Conservation (phyloP, 2,113 vertebrate genomes). For the Lagopus leucura region DNA sequence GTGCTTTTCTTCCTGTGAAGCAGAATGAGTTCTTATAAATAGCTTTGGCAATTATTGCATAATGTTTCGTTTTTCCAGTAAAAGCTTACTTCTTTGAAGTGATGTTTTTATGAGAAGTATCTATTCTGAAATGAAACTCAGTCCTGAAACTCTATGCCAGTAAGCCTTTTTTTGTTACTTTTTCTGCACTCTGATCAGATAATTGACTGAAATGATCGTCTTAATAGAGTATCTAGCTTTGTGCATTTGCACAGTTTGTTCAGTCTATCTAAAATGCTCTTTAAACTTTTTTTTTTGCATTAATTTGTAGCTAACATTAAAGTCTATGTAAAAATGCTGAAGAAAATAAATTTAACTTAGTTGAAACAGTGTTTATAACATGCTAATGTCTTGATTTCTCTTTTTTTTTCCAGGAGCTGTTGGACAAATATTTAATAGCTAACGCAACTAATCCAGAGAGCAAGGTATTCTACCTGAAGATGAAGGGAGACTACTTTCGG, state of each 20-base stretch:
- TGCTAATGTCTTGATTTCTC: not conserved
- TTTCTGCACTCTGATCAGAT: not conserved
- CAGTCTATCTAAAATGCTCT: not conserved
- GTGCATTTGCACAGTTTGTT: not conserved
- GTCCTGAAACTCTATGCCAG: not conserved
- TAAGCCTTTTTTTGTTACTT: not conserved
- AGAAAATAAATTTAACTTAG: not conserved
- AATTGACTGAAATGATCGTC: not conserved
- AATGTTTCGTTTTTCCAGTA: not conserved
- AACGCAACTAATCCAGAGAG: conserved; percentile 89
- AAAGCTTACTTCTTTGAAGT: not conserved
- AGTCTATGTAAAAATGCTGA: not conserved
- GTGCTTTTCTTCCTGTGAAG: not conserved
- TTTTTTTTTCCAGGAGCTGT: conserved; percentile 80
- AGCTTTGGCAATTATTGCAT: not conserved
- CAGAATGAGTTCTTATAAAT: not conserved
- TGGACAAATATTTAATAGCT: conserved; percentile 90
- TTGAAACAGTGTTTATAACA: not conserved
- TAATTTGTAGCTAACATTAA: not conserved
- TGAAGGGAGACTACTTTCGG: conserved; percentile 98
- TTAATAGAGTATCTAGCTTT: not conserved
- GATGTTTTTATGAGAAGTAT: not conserved
- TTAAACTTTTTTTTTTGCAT: not conserved
- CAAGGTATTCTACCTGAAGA: conserved; percentile 98
- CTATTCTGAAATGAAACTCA: not conserved